Evolutionary conservation across 2,888 invertebrate species (phyloP), one percentile per base, ranked within the genome.

Genomic region (Trachelus stipa): DNA sequence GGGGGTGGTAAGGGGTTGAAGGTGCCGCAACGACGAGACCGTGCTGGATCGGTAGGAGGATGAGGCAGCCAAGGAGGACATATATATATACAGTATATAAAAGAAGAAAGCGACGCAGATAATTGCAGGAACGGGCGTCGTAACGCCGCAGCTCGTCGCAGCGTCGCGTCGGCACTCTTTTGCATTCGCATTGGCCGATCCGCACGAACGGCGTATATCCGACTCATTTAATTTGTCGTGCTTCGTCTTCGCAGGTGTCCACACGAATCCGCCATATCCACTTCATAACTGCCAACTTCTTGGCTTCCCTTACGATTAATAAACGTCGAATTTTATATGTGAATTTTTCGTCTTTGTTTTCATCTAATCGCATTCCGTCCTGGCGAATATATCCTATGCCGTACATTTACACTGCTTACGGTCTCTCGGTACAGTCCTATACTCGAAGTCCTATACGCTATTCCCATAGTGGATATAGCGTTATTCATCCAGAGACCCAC

Each of bases 121-220:
- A 78, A 78, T 78, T 78, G 75, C 77, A 73, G 71, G 75, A 76
- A 78, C 75, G 75, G 76, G 40, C 77, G 78, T 34, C 68, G 31
- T 15, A 71, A 34, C 71, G 71, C 71, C 30, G 71, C 71, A 33
- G n/a, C 30, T 4, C 69, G 69, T 33, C 37, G 37, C 37, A 40
- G 1, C 56, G 56, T 56, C 56, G 56, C 56, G 56, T 56, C 56
- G 56, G 56, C 56, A 56, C 56, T 56, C 56, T 56, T 56, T 56
- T 56, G 56, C 56, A 56, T 56, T 56, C 56, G 56, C 56, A 56
- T 9, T 56, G 56, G 56, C 23, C 56, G 56, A 56, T 56, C 56
- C 71, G 71, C 33, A 71, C 71, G 71, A 71, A 71, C 31, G 11
- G 34, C 71, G 71, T 31, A 33, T 31, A 31, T 71, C 33, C 33